Base-by-base conservation (phyloP, 2,888 invertebrate genomes). In the Oeneis ivallda region DNA sequence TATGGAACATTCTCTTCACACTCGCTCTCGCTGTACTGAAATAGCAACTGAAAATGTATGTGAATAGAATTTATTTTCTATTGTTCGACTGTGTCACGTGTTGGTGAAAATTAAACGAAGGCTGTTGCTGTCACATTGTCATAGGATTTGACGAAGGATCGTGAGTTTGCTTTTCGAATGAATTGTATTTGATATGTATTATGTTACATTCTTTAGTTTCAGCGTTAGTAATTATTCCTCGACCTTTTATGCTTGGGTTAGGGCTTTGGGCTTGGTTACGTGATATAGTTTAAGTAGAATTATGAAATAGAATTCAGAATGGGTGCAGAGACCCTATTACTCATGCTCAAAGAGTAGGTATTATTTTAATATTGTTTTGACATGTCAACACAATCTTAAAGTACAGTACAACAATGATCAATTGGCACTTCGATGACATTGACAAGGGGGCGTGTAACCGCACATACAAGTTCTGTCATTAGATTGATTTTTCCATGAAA, bases 81-180 rank as follows among this genome's bases (percentile, higher is more conserved):
- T 41, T 19, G 39, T 41, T 9, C 17, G 8, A 15, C 37, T 10
- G 34, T 39, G 37, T 10, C 15, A 17, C 15, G 34, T 34, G n/a
- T 50, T 50, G 50, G 13, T 19, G 49, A 50, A 49, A 60, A 60
- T 50, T 34, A 60, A 60, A 39, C 50, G 39, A 43, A 53, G 10
- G 61, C 53, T 54, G 45, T 34, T 45, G 45, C 17, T 45, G 53
- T 62, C 54, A 62, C 37, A 41, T 43, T 62, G 62, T 62, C 62
- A 62, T 45, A 37, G 32, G 43, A 34, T 47, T 62, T 62, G 54
- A 54, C 41, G 37, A 62, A 43, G 54, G 45, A 9, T 43, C 53
- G 50, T 45, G 47, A 59, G 17, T 49, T 59, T 49, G 47, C 26
- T 34, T 26, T 34, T 15, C 5, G 54, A 26, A 26, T 41, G 56